phyloP scores from a whole-genome alignment of 1,140 invertebrate species.

The Hylaeus volcanicus region DNA sequence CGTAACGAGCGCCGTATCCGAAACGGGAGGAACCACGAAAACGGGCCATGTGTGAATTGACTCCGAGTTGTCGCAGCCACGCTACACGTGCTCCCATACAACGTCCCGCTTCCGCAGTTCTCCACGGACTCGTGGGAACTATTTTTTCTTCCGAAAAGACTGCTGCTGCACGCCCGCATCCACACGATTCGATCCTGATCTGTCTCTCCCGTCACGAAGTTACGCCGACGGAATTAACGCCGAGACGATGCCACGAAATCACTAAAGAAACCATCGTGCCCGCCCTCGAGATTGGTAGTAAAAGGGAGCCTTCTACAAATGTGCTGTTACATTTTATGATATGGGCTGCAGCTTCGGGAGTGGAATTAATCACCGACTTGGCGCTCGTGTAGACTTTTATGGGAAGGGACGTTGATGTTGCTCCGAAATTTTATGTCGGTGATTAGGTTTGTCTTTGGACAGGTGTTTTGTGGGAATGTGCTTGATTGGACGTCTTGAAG shows the following conservation, averaged over 20 bases:
- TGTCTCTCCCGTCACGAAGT: neutral
- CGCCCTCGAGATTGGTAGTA: neutral
- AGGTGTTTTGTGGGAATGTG: no score
- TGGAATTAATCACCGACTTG: neutral
- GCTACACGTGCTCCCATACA: conserved; percentile 34
- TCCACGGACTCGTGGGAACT: conserved; percentile 54
- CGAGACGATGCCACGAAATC: neutral
- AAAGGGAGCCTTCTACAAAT: neutral
- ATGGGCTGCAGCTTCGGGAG: neutral
- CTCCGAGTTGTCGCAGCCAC: conserved; percentile 42
- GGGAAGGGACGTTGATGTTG: no score
- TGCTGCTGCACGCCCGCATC: conserved; percentile 57
- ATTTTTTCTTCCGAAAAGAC: conserved; percentile 31
- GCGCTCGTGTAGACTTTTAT: neutral
- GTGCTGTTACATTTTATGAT: neutral
- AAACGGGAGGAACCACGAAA: conserved; percentile 41
- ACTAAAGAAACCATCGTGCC: neutral
- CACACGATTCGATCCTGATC: conserved; percentile 27
- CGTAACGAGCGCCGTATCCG: conserved; percentile 22
- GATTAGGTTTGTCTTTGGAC: no score
- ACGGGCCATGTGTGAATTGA: conserved; percentile 58
- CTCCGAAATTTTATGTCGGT: no score
- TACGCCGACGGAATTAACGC: conserved; percentile 24
- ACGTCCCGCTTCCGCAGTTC: conserved; percentile 38
- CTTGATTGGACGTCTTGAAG: no score